Base-by-base conservation (phyloP, 2,888 invertebrate genomes). In the Yponomeuta plumbellus region DNA sequence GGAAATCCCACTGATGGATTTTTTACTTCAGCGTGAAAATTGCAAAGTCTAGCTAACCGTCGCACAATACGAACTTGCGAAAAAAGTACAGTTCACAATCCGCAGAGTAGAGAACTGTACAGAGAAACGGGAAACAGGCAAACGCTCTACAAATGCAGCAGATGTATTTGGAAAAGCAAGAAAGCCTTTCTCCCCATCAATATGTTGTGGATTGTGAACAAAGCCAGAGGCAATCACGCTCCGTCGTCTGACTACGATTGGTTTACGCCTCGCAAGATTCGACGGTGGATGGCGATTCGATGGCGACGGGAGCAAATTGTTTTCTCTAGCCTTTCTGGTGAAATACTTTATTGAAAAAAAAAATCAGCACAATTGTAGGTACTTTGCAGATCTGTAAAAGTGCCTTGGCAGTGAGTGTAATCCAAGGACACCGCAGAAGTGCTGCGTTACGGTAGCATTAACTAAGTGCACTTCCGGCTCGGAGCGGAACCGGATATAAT, bases 401-500 rank as follows among this genome's bases (percentile, higher is more conserved):
- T 26, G 26, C 2, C 26, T 4, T 2, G 26, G 26, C 26, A 26
- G 26, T 26, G 26, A 26, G 34, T 34, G 34, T 34, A 34, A 34
- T 34, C 0, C 34, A 34, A 34, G 34, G 34, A 34, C 34, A 34
- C 34, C 6, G 34, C 5, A 34, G 34, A 34, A 34, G 34, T 34
- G 34, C 34, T 34, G 34, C 8, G 44, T 1, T 52, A 17, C 1
- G 17, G 13, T 17, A 13, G 44, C 44, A 52, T 52, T 52, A 52
- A 52, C 44, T 52, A 52, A 52, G 44, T 52, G 44, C 44, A 17
- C 44, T 34, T 34, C 34, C 34, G 6, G 34, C 34, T 5, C 59
- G 21, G 59, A 11, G 59, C 26, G 26, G 11, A 34, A 34, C 17
- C 61, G 61, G 26, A 61, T 34, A 61, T 61, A 61, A 61, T 26